These are phyloP conservation scores for Dicyrtoma fusca DNA, from an alignment of 2,888 invertebrate species.

Conservation along the genomic window DNA sequence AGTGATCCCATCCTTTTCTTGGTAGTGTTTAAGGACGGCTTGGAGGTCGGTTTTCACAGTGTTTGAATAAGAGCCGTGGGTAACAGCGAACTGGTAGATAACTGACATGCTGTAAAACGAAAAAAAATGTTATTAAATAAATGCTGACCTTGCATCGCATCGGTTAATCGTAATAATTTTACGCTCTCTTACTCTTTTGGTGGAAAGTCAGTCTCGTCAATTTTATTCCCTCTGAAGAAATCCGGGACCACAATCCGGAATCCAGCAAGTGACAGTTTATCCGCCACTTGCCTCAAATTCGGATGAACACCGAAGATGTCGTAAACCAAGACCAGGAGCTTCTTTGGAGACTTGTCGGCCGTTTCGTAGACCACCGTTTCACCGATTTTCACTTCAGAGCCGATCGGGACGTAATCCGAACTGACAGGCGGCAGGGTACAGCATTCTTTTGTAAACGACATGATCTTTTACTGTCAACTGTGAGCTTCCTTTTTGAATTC, in stretches of 20 bases:
- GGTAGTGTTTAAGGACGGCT: conserved; percentile 23
- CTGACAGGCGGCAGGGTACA: conserved; percentile 5
- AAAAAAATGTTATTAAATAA: conserved; percentile 27
- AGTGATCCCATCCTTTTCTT: conserved; percentile 15
- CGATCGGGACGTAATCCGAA: conserved; percentile 9
- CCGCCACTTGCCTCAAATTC: conserved; percentile 44
- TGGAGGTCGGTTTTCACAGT: conserved; percentile 29
- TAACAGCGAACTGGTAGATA: conserved; percentile 35
- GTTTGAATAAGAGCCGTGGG: conserved; percentile 31
- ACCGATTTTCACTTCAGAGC: conserved; percentile 12
- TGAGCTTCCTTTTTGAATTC: background rate
- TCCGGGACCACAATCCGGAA: conserved; percentile 50
- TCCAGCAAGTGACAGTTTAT: conserved; percentile 42
- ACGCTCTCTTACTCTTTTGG: conserved; percentile 10
- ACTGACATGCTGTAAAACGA: background rate
- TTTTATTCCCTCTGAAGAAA: conserved; percentile 41
- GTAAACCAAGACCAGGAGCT: conserved; percentile 41
- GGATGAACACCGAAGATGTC: conserved; percentile 49
- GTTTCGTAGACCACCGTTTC: conserved; percentile 20
- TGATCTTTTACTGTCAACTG: background rate
- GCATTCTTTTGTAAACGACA: conserved; percentile 19
- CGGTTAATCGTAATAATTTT: too few relatives aligned
- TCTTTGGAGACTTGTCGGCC: conserved; percentile 8
- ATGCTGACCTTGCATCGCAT: too few relatives aligned
- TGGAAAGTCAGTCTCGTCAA: background rate